phyloP scores from a whole-genome alignment of 1,140 invertebrate genomes.

The Macrocentrus cingulum region DNA sequence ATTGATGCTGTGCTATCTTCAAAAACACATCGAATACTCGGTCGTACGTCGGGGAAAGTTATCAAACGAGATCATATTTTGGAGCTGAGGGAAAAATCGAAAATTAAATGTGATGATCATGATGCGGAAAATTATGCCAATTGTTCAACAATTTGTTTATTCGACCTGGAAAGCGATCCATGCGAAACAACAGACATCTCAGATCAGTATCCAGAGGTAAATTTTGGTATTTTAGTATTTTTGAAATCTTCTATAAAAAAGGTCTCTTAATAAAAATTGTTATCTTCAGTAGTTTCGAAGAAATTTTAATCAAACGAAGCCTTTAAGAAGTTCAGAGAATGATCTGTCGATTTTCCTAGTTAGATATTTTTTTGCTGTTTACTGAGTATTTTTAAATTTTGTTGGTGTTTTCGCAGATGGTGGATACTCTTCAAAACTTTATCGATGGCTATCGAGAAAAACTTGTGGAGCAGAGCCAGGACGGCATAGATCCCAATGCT shows the following conservation, averaged over 20 bases:
- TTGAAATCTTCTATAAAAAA: no score
- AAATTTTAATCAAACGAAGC: no score
- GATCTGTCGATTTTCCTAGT: no score
- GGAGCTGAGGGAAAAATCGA: constrained; percentile 32
- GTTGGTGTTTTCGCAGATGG: constrained; percentile 33
- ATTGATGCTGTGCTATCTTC: constrained; percentile 34
- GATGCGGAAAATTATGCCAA: constrained; percentile 4
- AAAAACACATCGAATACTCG: constrained; percentile 34
- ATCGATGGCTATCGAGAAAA: constrained; percentile 39
- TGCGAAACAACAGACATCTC: constrained; percentile 49
- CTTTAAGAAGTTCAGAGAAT: no score
- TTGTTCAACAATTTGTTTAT: constrained; percentile 44
- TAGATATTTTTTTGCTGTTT: no score
- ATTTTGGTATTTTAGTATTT: constrained; percentile 14
- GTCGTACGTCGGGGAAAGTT: background rate
- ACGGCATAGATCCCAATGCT: constrained; percentile 41
- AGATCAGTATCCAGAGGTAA: constrained; percentile 34
- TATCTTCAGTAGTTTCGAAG: no score
- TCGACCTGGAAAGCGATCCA: constrained; percentile 47
- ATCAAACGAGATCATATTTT: constrained; percentile 15
- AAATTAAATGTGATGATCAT: constrained; percentile 35
- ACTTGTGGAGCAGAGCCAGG: constrained; percentile 41
- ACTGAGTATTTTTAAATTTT: no score
- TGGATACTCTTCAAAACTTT: constrained; percentile 34
- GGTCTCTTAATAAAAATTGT: no score